Evolutionary conservation across 1,140 invertebrate species (phyloP).

Genomic region (Trachelipus rathkii): DNA sequence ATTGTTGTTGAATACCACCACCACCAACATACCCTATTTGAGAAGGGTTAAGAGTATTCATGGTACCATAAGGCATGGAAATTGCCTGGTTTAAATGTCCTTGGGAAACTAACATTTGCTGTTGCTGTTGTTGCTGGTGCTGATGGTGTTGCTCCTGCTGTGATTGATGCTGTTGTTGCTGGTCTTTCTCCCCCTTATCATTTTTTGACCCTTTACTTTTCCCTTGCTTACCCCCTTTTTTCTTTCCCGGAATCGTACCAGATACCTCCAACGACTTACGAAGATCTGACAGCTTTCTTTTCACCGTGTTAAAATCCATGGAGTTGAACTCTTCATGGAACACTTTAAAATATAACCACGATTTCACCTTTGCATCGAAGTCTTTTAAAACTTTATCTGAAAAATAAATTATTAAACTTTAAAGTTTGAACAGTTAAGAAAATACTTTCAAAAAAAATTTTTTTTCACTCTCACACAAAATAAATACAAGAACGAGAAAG

Average conservation of each 20-base stretch:
- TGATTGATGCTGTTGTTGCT: too few species aligned
- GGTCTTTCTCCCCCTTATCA: background rate
- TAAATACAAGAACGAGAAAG: too few species aligned
- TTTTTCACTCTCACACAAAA: background rate
- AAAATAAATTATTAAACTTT: constrained; percentile 10
- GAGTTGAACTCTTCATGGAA: constrained; percentile 48
- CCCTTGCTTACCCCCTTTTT: background rate
- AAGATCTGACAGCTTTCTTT: constrained; percentile 43
- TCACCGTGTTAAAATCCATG: constrained; percentile 45
- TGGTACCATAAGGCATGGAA: background rate
- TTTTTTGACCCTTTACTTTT: background rate
- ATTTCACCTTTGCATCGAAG: constrained; percentile 46
- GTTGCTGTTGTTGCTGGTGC: too few species aligned
- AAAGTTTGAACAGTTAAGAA: constrained; percentile 3
- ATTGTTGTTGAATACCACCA: background rate
- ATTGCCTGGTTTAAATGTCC: background rate
- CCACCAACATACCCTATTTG: background rate
- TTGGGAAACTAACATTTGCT: too few species aligned
- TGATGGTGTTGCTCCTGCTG: too few species aligned
- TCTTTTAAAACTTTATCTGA: constrained; percentile 45
- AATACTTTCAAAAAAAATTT: background rate
- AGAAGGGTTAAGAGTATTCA: background rate
- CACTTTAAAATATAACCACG: constrained; percentile 47
- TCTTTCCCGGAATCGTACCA: background rate
- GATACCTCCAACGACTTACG: constrained; percentile 34